Percentiles rank a stretch among this genome's conserved stretches.
Evolutionary conservation across 37 sponge, comb jelly and placozoan species (phyloP).

Genomic region (Tethya wilhelma): DNA sequence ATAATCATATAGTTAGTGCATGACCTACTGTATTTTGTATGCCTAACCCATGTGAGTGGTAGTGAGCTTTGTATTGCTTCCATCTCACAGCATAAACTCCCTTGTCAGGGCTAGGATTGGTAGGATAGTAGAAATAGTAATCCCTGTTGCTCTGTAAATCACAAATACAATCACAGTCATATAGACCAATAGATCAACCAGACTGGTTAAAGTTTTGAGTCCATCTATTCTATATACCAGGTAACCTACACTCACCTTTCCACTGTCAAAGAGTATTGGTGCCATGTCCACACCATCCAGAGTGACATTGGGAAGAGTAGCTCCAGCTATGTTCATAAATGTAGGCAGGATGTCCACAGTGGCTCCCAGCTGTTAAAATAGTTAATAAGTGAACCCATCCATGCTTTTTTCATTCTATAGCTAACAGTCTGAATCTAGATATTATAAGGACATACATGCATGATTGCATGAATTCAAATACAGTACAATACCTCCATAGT

Average conservation of each 20-base stretch:
- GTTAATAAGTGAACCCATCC: background rate
- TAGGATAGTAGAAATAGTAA: conserved; percentile 68
- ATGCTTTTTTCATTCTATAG: background rate
- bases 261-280: conserved; percentile 69
- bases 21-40: too few species aligned
- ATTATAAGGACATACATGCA: too few species aligned
- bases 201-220: background rate
- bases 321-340: conserved; percentile 43
- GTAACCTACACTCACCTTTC: conserved; percentile 43
- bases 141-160: conserved; percentile 68
- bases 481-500: conserved; percentile 58
- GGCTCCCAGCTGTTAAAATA: conserved; percentile 60
- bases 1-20: too few species aligned
- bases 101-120: conserved; percentile 8
- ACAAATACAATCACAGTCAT: conserved; percentile 4
- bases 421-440: too few species aligned
- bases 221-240: background rate
- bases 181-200: background rate
- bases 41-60: conserved; percentile 56
- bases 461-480: too few species aligned
- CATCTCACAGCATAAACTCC: conserved; percentile 71
- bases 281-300: conserved; percentile 85
- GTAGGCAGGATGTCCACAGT: conserved; percentile 82
- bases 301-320: conserved; percentile 23
- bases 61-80: conserved; percentile 89